These are phyloP conservation scores for Microplitis deprimator DNA, from an alignment of 2,888 invertebrate genomes.

Conservation along the genomic window DNA sequence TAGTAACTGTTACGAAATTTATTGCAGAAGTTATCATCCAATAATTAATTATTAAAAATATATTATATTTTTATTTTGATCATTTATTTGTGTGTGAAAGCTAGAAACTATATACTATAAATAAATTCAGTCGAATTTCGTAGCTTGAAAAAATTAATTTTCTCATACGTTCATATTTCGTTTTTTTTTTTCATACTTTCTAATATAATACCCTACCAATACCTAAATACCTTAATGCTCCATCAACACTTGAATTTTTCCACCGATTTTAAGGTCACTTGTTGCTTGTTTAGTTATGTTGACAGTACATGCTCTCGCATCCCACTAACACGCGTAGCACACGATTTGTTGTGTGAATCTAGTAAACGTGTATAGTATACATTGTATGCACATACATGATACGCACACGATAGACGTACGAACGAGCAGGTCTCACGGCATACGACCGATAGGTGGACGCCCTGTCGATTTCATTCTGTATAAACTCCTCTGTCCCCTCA, in stretches of 20 bases:
- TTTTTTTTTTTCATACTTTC: no score
- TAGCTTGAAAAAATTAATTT: no score
- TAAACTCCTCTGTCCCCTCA: slow-evolving; percentile 49
- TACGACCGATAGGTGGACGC: slow-evolving; percentile 68
- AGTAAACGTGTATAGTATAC: slow-evolving; percentile 33
- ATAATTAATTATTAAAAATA: no score
- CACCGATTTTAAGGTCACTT: slow-evolving; percentile 70
- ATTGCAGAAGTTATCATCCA: no score
- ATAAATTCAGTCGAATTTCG: no score
- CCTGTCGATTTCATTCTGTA: slow-evolving; percentile 68
- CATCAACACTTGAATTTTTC: slow-evolving; percentile 67
- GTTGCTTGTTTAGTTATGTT: slow-evolving; percentile 71
- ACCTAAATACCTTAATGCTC: slow-evolving; percentile 55
- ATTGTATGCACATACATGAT: slow-evolving; percentile 40
- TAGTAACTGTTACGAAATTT: no score
- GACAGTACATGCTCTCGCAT: slow-evolving; percentile 53
- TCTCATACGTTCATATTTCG: no score
- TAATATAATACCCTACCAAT: background rate
- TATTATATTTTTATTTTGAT: no score
- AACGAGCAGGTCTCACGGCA: slow-evolving; percentile 51
- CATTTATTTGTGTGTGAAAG: no score
- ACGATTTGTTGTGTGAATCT: slow-evolving; percentile 46
- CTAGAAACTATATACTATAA: no score
- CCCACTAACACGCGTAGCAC: slow-evolving; percentile 49
- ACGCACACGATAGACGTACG: slow-evolving; percentile 38